Evolutionary conservation across 2,113 vertebrate species (phyloP).

Genomic region (Zingel zingel): DNA sequence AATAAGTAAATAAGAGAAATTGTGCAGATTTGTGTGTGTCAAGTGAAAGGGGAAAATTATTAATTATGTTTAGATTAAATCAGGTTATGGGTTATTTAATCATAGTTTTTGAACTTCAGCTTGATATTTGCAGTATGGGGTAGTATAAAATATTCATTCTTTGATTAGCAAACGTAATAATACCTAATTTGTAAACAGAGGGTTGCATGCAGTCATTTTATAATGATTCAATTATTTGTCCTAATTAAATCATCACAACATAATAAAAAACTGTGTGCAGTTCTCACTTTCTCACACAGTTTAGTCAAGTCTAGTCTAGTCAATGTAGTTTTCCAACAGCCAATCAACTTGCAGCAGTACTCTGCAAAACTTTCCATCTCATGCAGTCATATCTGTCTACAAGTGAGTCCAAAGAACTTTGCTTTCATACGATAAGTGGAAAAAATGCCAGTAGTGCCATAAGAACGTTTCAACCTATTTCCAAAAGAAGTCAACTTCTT

Average conservation of each 20-base stretch:
- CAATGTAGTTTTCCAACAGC: no score
- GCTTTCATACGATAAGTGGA: not conserved
- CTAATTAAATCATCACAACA: conserved; percentile 49
- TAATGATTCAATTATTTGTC: conserved; percentile 54
- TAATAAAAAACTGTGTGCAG: conserved; percentile 19
- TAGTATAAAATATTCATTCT: conserved; percentile 34
- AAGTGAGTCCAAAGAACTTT: not conserved
- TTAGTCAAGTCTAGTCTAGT: not conserved
- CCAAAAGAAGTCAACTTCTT: not conserved
- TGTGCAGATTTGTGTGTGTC: not conserved
- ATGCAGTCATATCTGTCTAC: not conserved
- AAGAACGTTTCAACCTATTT: not conserved
- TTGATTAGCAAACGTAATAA: conserved; percentile 45
- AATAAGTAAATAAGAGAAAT: not conserved
- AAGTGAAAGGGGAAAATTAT: conserved; percentile 2
- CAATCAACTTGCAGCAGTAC: not conserved
- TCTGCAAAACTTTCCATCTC: no score
- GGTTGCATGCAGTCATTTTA: conserved; percentile 10
- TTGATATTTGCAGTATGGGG: conserved; percentile 32
- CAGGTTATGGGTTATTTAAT: conserved; percentile 28
- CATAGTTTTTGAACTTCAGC: conserved; percentile 17
- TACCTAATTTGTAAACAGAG: conserved; percentile 35
- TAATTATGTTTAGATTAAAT: conserved; percentile 28
- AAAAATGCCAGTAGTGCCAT: not conserved
- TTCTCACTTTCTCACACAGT: not conserved